Base-by-base conservation (phyloP, 2,113 vertebrate species). In the Bolborhynchus lineola region DNA sequence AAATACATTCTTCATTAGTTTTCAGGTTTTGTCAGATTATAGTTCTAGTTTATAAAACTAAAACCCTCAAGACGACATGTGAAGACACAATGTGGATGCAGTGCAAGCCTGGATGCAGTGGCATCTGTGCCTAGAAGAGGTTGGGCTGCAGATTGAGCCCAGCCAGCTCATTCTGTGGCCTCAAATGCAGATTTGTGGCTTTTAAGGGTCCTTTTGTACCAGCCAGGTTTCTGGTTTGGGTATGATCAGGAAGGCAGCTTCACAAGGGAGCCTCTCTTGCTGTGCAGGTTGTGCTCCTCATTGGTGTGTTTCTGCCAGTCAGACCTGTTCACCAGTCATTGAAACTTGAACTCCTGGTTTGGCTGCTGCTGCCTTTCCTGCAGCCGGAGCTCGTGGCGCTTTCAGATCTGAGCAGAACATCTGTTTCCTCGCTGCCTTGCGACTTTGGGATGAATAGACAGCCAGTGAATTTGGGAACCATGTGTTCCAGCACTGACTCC, bases 401-500 rank as follows among this genome's bases (percentile, higher is more conserved):
- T 10, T 35, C 13, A 35, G 57, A 35, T 59, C 78, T 44, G n/a
- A 79, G 65, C 25, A 57, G 11, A 75, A 81, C 88, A 95, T 78
- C 93, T 89, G 90, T 69, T 85, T 92, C 86, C 86, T 91, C 0
- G 1, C 87, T 57, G 82, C 85, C 75, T 94, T 80, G 85, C 92
- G 92, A 62, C 68, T 96, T 87, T 59, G 42, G 50, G 49, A 42
- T 96, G 94, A 93, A 91, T 88, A 84, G 70, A 70, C 9, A 76
- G 55, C 14, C 26, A 26, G n/a, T 90, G 82, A 77, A 90, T 90
- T 90, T 64, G 64, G 46, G 79, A 68, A 69, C 72, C 63, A 20
- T 76, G 53, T 94, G 42, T 82, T 85, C 70, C 79, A 90, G 85
- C 72, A 37, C 70, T 94, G 64, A 57, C 67, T 82, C 77, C 60